Evolutionary conservation across 2,797 vertebrate species (phyloP), one percentile per base, ranked within the genome.

Genomic region (Nothura maculosa): DNA sequence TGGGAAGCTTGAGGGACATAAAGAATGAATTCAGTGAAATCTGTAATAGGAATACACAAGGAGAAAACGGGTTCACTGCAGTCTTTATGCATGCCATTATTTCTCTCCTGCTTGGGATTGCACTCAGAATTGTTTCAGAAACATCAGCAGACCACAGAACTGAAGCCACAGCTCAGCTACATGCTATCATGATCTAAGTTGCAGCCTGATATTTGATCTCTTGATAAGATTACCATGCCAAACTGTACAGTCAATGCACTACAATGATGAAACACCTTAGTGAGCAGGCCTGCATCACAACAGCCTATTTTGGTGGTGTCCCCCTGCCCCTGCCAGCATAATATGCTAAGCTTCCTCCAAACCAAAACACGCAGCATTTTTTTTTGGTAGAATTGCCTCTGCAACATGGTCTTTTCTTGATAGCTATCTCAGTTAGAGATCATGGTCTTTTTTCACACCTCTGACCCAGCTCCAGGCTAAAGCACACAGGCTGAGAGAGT

Each of bases 401-500:
- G 42, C 63, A 77, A 12, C 3, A 43, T 20, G 6, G 5, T 10
- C 24, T 30, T 10, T 81, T 52, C 60, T 77, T 8, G 6, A 12
- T 10, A 72, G 32, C 36, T 67, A 8, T 28, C 61, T 87, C 36
- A 22, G 32, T 5, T 20, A 73, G 48, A 19, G 30, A 69, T 30
- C 5, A 0, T 13, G 16, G 28, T 10, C 63, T 85, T 64, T 81
- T 25, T 62, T 90, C 67, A 81, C 47, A 79, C 24, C 30, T 66
- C 42, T 69, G 48, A 54, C 10, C 18, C 10, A n/a, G 52, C n/a
- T 20, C 22, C n/a, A 28, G 30, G 30, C 36, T 40, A 32, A 64
- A 67, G 17, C 6, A 14, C 5, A 3, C 12, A 22, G 18, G 0
- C 2, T 50, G 13, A 75, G 10, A 7, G 3, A 2, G 2, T 8